A percentile compares a stretch with the other conserved stretches of the same genome.
Conservation (phyloP, 2,113 vertebrate species). For the Podilymbus podiceps region DNA sequence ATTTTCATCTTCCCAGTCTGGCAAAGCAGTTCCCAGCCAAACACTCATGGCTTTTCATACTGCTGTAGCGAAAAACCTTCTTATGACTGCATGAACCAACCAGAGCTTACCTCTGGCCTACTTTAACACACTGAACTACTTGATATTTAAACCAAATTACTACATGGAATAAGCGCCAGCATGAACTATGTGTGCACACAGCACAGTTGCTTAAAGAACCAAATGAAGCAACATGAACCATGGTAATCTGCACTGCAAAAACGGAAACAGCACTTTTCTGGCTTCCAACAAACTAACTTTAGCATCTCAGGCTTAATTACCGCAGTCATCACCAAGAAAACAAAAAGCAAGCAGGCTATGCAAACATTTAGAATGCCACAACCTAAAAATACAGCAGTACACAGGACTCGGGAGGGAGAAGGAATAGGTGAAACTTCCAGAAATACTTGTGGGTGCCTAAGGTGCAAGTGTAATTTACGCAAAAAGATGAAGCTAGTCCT, state of each 20-base stretch:
- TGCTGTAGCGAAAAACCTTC: neutral
- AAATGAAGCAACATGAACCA: neutral
- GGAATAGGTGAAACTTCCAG: neutral
- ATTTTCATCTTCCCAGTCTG: neutral
- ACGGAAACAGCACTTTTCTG: neutral
- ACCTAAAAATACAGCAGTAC: neutral
- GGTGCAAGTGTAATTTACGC: neutral
- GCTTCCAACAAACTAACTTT: neutral
- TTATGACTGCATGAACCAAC: neutral
- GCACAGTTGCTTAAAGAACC: neutral
- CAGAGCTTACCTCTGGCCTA: neutral
- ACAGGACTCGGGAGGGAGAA: neutral
- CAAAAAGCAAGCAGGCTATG: neutral
- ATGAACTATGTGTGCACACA: neutral
- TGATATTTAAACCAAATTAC: neutral
- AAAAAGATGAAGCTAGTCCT: neutral
- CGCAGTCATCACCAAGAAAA: neutral
- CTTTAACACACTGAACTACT: neutral
- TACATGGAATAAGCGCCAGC: neutral
- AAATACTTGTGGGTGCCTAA: neutral
- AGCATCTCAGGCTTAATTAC: neutral
- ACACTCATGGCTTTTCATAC: accelerated
- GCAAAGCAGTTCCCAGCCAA: neutral
- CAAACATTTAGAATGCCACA: neutral
- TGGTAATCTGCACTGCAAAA: neutral